Evolutionary conservation across 2,888 invertebrate genomes (phyloP).

Genomic region (Erebia aethiops): DNA sequence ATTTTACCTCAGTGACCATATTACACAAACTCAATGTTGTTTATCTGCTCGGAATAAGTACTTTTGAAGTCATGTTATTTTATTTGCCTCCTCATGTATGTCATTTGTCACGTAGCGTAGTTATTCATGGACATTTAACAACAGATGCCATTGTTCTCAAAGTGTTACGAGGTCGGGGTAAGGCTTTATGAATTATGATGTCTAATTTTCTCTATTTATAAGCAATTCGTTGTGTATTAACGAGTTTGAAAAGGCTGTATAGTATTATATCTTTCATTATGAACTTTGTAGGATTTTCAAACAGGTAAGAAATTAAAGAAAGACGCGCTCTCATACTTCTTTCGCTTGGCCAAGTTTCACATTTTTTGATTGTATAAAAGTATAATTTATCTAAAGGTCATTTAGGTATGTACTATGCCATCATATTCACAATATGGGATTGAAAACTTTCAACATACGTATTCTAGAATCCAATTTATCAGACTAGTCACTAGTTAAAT

Average conservation of each 20-base stretch:
- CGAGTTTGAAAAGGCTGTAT: neutral
- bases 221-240: neutral
- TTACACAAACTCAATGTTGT: neutral
- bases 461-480: neutral
- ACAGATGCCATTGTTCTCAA: slow-evolving; percentile 26
- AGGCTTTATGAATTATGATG: slow-evolving; percentile 29
- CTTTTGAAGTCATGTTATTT: neutral
- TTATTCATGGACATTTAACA: slow-evolving; percentile 15
- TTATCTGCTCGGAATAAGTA: neutral
- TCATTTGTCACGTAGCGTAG: slow-evolving; percentile 18
- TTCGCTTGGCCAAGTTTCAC: too few species aligned
- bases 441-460: neutral
- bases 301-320: too few species aligned
- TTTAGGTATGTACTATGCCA: too few species aligned
- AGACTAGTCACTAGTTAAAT: neutral
- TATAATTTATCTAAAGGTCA: too few species aligned
- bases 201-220: slow-evolving; percentile 11
- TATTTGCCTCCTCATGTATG: slow-evolving; percentile 11
- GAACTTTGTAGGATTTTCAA: neutral
- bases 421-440: neutral
- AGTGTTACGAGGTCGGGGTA: slow-evolving; percentile 37
- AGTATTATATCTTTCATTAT: neutral
- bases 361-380: too few species aligned
- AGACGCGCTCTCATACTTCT: too few species aligned
- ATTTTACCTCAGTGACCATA: neutral